A percentile compares a stretch with the other conserved stretches of the same genome.
phyloP scores from a whole-genome alignment of 1,140 invertebrate genomes.

The Olivierus martensii region DNA sequence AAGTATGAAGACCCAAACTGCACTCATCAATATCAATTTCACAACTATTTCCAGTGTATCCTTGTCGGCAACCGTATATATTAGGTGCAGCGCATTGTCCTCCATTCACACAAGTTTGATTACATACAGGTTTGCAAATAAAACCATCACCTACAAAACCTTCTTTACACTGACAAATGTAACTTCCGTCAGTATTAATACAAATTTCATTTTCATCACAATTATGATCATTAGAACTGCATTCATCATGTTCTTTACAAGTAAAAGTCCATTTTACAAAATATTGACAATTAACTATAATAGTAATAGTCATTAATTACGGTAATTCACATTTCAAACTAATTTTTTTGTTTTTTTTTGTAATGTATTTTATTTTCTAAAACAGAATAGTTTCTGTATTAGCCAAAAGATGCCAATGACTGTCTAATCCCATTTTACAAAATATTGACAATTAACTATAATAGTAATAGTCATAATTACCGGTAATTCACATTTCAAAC shows the following conservation, averaged over 20 bases:
- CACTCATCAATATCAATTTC: conserved; percentile 78
- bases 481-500: too few relatives aligned
- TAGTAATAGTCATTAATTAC: too few relatives aligned
- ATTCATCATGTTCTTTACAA: conserved; percentile 55
- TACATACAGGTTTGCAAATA: conserved; percentile 60
- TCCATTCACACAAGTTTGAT: conserved; percentile 64
- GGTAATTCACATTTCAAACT: too few relatives aligned
- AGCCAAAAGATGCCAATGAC: too few relatives aligned
- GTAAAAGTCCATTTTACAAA: not conserved
- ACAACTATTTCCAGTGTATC: conserved; percentile 64
- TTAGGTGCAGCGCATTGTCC: conserved; percentile 61
- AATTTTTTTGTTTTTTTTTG: too few relatives aligned
- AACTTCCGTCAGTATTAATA: conserved; percentile 70
- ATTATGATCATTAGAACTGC: conserved; percentile 44
- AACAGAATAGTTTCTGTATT: too few relatives aligned
- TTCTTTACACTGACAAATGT: conserved; percentile 60
- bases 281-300: too few relatives aligned
- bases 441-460: too few relatives aligned
- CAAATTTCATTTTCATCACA: conserved; percentile 68
- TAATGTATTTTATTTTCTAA: too few relatives aligned
- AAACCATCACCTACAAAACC: conserved; percentile 74
- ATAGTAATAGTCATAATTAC: too few relatives aligned
- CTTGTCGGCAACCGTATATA: conserved; percentile 59
- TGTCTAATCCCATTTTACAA: too few relatives aligned
- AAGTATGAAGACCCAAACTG: conserved; percentile 47